Base-by-base conservation (phyloP, 2,888 invertebrate genomes). In the Tetramorium bicarinatum region DNA sequence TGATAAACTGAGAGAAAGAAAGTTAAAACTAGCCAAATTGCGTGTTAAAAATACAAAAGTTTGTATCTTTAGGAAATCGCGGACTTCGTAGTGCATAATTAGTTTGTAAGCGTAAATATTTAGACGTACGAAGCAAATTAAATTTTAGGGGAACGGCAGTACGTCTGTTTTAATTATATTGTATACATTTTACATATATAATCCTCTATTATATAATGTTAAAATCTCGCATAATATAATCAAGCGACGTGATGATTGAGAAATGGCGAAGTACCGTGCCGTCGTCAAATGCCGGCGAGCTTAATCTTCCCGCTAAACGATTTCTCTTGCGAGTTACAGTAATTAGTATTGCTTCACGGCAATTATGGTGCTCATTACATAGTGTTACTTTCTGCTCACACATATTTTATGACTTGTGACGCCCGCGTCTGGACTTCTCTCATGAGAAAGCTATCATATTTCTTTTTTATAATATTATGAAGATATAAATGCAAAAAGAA, bases 321-420 rank as follows among this genome's bases (percentile, higher is more conserved):
- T 77, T 66, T 54, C 54, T 66, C 77, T 61, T 56, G 56, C 29
- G 54, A 56, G 66, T 77, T n/a, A 54, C 66, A 41, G 77, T 77
- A 67, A 77, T 77, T 77, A 77, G 54, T 67, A 67, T 77, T 67
- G 67, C 77, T 66, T 77, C 77, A 77, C 77, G 54, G 77, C 44
- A 67, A 77, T 77, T 77, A 77, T 56, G 44, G 18, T 7, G 67
- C 56, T 77, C 77, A 67, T 66, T 77, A 77, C 56, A 34, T 44
- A 66, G 56, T 67, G 41, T 77, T 67, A 54, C 41, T 44, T 61
- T 54, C 21, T 41, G 64, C 29, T 41, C 47, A 44, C 54, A 67
- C 44, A 29, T 67, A 56, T 67, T 15, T n/a, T 52, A 62, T 29
- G 41, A 29, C 29, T 56, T 29, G 41, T n/a, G 41, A 66, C n/a